Evolutionary conservation across 2,797 vertebrate genomes (phyloP), one percentile per base, ranked within the genome.

Genomic region (Morelia viridis): DNA sequence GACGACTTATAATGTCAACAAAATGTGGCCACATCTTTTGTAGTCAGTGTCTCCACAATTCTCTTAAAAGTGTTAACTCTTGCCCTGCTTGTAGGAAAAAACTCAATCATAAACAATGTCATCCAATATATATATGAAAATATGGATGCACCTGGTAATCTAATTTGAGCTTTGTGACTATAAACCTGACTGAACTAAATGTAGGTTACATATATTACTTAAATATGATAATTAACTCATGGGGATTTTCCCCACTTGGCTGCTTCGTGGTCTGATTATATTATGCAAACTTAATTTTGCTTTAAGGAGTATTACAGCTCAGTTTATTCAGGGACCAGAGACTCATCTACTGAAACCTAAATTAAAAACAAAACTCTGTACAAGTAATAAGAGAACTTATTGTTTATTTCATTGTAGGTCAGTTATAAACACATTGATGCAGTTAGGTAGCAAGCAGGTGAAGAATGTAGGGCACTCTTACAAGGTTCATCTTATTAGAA

Each of bases 11-110:
- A n/a, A 98, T 99, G 58, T 99, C 99, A 58, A 99, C 99, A 10
- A 98, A 98, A 92, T 99, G 99, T 1, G 99, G 99, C 93, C 99
- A 99, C 0, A 97, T 99, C 87, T 99, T 99, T 97, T 99, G 99
- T 96, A 99, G 98, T 93, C 98, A 98, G 96, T 99, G 99, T 97
- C 98, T 99, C 94, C 98, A 98, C 1, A 98, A 99, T 86, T 97
- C 98, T 68, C 98, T 99, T 95, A 97, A 96, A 96, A 97, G 97
- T 86, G 98, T 98, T 56, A 98, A 97, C 95, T 98, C 97, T 87
- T 99, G 99, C 94, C 99, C 99, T 0, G 98, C 98, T 7, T 99
- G 99, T 96, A 97, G 99, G 96, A 99, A 99, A 96, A 98, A 97
- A 97, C 98, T 99, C 90, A 99, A 96, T 83, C 97, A 97, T 93